Percentiles rank a stretch among this genome's conserved stretches.
Evolutionary conservation across 2,113 vertebrate species (phyloP).

Genomic region (Hydropotes inermis): DNA sequence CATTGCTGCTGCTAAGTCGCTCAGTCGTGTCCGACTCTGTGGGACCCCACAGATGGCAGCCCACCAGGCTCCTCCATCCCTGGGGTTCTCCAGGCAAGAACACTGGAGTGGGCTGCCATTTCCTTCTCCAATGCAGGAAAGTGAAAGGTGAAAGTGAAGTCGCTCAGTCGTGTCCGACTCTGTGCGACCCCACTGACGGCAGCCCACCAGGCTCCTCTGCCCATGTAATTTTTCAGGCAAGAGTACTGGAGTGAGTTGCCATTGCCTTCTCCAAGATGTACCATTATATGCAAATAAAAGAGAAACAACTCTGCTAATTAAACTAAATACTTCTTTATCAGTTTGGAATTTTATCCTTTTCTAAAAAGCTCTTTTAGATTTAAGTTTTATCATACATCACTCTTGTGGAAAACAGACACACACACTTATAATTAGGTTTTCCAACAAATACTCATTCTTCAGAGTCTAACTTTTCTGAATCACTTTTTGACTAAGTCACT

Average conservation of each 20-base stretch:
- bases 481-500: not conserved
- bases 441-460: constrained; percentile 29
- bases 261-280: not conserved
- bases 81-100: no score
- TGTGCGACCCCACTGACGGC: no score
- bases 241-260: no score
- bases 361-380: not conserved
- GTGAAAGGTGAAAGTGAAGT: no score
- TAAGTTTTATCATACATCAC: not conserved
- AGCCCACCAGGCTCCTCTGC: no score
- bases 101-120: no score
- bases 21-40: no score
- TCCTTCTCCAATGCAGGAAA: no score
- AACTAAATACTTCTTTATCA: not conserved
- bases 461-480: not conserved
- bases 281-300: not conserved
- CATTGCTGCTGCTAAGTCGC: not conserved
- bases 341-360: not conserved
- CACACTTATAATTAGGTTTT: not conserved
- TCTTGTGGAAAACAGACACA: not conserved
- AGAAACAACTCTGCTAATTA: not conserved
- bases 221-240: no score
- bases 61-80: no score
- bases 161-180: no score
- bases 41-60: no score